phyloP scores from a whole-genome alignment of 2,797 vertebrate species.

The Tapirus indicus region DNA sequence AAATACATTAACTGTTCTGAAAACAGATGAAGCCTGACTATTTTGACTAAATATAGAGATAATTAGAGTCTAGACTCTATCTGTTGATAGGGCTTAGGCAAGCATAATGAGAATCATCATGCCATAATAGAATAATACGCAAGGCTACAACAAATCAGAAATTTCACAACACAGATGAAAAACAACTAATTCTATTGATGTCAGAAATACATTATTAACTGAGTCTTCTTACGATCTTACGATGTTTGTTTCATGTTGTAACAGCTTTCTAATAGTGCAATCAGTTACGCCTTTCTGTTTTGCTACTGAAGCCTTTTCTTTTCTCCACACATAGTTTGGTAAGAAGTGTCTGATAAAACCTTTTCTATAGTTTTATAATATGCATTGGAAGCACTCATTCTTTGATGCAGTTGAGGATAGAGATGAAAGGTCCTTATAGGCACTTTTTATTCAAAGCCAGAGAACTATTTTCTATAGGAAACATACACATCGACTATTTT shows the following conservation, averaged over 20 bases:
- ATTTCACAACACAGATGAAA: conserved; percentile 73
- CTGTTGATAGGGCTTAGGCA: conserved; percentile 74
- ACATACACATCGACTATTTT: conserved; percentile 35
- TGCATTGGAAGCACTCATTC: conserved; percentile 36
- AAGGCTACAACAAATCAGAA: conserved; percentile 68
- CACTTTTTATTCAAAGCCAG: conserved; percentile 61
- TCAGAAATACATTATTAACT: conserved; percentile 58
- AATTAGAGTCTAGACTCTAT: conserved; percentile 79
- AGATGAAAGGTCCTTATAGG: conserved; percentile 60
- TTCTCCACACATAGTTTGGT: neutral
- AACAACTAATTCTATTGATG: conserved; percentile 74
- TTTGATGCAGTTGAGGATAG: conserved; percentile 62
- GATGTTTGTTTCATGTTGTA: conserved; percentile 64
- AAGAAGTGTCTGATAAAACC: conserved; percentile 56
- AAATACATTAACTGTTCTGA: conserved; percentile 78
- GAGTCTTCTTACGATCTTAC: conserved; percentile 57
- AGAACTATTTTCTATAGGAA: conserved; percentile 16
- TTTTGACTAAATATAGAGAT: conserved; percentile 82
- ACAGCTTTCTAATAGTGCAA: conserved; percentile 61
- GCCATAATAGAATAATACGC: conserved; percentile 67
- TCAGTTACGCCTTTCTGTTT: conserved; percentile 68
- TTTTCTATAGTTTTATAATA: conserved; percentile 34
- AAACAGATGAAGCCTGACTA: conserved; percentile 76
- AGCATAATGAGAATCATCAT: conserved; percentile 75
- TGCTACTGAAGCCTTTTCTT: conserved; percentile 48